Percentiles rank a stretch among this genome's conserved stretches.
Evolutionary conservation across 1,140 invertebrate species (phyloP).

Genomic region (Hyphantria cunea): DNA sequence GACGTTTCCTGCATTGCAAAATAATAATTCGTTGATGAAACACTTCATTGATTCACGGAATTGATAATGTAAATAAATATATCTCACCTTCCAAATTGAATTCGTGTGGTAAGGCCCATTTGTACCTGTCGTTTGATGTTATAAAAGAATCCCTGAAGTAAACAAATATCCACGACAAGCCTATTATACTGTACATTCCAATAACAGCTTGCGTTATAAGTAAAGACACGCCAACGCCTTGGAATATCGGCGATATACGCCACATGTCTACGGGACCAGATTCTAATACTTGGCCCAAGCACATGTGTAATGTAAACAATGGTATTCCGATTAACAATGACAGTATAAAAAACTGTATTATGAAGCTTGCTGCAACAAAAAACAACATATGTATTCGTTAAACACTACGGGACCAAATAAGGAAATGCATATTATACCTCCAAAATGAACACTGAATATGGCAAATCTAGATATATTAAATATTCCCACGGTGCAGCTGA

Average conservation of each 20-base stretch:
- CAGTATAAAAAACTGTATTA: conserved; percentile 93
- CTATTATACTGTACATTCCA: conserved; percentile 93
- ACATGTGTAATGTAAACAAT: conserved; percentile 91
- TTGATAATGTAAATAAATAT: conserved; percentile 1
- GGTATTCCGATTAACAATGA: conserved; percentile 93
- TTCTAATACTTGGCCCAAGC: conserved; percentile 92
- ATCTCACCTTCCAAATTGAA: conserved; percentile 85
- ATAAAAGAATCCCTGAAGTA: conserved; percentile 95
- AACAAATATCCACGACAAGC: conserved; percentile 94
- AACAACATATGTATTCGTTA: conserved; percentile 30
- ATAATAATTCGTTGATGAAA: conserved; percentile 26
- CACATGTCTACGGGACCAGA: conserved; percentile 95
- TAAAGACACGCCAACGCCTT: conserved; percentile 92
- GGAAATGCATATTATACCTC: conserved; percentile 82
- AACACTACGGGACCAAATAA: conserved; percentile 14
- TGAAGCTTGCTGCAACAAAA: conserved; percentile 89
- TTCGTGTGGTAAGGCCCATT: conserved; percentile 90
- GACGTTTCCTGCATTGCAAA: conserved; percentile 20
- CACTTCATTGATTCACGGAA: conserved; percentile 24
- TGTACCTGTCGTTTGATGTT: conserved; percentile 89
- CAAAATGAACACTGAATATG: conserved; percentile 93
- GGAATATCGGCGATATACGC: conserved; percentile 95
- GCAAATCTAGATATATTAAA: conserved; percentile 95
- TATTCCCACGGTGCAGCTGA: conserved; percentile 92
- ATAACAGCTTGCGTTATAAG: conserved; percentile 90